Evolutionary conservation across 2,888 invertebrate species (phyloP), one percentile per base, ranked within the genome.

Genomic region (Scelioninae gen. 1): DNA sequence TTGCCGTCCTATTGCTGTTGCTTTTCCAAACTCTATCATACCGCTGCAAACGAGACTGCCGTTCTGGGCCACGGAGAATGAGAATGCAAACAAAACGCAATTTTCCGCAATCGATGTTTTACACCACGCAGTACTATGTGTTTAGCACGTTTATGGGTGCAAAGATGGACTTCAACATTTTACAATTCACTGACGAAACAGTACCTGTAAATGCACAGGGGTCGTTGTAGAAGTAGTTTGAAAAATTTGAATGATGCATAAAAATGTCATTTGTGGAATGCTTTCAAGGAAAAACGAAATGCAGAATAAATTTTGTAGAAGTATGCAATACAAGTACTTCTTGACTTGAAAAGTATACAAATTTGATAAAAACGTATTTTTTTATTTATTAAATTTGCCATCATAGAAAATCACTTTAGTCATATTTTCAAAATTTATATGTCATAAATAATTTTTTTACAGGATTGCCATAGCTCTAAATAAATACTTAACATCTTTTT

Each of bases 51-150:
- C 65, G 75, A 74, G 65, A n/a, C 56, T 65, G 65, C 69, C 34
- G 32, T 66, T 69, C 56, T 72, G 53, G 51, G 65, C 71, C 11
- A 13, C 43, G 10, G 5, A 56, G 62, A 69, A 65, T 63, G 63
- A 40, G 58, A 72, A 55, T 68, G 74, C 74, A 80, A 75, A 80
- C 74, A 81, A 65, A 81, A 75, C 29, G 75, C 75, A 69, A 81
- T 80, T 69, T 81, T 75, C 69, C 43, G 43, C 74, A 80, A 74
- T 80, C 68, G 62, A 56, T 66, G 62, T 53, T 75, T 81, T 71
- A 45, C 68, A 63, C 63, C 55, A 65, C 15, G 40, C 65, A 40
- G 47, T 31, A 55, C 45, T 58, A 43, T 56, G 55, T 32, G 55
- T 62, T 76, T 55, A 56, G 47, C 47, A 5, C 10, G 65, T 65